These are phyloP conservation scores for Coenobita brevimanus DNA, from an alignment of 1,140 invertebrate species.

Conservation along the genomic window DNA sequence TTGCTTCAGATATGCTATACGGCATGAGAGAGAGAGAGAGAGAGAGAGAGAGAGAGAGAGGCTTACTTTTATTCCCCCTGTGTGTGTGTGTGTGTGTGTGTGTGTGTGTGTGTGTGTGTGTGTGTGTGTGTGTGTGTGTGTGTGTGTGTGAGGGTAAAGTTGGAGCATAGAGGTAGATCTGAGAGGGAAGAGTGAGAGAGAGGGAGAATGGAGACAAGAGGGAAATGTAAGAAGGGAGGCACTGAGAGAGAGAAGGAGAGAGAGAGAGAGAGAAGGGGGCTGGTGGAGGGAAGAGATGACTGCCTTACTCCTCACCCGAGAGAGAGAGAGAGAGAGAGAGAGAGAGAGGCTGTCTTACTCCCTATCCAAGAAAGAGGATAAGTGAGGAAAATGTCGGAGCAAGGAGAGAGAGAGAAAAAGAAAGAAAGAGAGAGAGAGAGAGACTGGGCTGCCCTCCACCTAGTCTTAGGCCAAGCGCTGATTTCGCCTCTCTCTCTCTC, in stretches of 20 bases:
- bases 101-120: neutral
- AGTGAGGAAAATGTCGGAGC: too few species aligned
- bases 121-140: neutral
- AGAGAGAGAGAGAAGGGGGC: too few species aligned
- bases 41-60: neutral
- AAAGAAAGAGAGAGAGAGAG: neutral
- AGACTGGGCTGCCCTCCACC: too few species aligned
- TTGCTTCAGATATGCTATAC: constrained; percentile 30
- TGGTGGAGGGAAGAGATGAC: too few species aligned
- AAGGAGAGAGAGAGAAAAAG: neutral
- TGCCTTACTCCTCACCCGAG: too few species aligned
- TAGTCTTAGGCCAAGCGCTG: too few species aligned
- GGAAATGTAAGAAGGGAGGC: neutral
- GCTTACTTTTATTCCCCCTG: neutral
- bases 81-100: neutral
- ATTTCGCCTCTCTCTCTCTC: too few species aligned
- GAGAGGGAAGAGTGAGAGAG: neutral
- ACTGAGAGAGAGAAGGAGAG: neutral
- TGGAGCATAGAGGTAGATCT: neutral
- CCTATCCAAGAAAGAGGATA: too few species aligned
- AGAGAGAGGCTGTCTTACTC: too few species aligned
- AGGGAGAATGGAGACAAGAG: neutral
- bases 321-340: neutral
- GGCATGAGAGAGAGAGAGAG: constrained; percentile 6
- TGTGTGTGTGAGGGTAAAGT: neutral